phyloP scores from a whole-genome alignment of 2,797 vertebrate genomes.

The Selene dorsalis region DNA sequence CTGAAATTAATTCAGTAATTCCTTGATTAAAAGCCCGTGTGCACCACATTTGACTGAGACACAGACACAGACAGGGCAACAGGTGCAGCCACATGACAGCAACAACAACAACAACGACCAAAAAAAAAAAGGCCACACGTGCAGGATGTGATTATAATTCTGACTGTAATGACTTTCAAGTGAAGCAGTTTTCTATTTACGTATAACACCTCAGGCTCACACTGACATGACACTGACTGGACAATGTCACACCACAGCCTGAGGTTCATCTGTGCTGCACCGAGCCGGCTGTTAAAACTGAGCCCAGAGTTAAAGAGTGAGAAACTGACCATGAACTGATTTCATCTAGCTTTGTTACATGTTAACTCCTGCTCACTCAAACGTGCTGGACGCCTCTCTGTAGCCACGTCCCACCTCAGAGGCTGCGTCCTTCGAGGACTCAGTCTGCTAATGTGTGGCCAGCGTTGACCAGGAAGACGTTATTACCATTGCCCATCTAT shows the following conservation, averaged over 20 bases:
- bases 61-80: neutral
- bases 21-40: constrained; percentile 15
- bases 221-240: constrained; percentile 31
- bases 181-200: constrained; percentile 34
- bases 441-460: no score
- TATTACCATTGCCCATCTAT: no score
- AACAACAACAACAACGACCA: neutral
- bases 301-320: neutral
- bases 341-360: no score
- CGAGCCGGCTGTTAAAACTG: neutral
- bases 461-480: no score
- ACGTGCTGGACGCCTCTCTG: no score
- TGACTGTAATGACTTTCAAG: constrained; percentile 15
- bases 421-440: no score
- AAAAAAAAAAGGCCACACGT: neutral
- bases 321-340: neutral
- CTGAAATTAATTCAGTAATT: constrained; percentile 25
- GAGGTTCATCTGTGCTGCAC: constrained; percentile 12
- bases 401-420: no score
- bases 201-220: constrained; percentile 42
- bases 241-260: constrained; percentile 27
- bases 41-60: constrained; percentile 6
- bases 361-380: no score
- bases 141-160: neutral
- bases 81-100: neutral